Base-by-base conservation (phyloP, 2,797 vertebrate genomes). In the Diceros bicornis region DNA sequence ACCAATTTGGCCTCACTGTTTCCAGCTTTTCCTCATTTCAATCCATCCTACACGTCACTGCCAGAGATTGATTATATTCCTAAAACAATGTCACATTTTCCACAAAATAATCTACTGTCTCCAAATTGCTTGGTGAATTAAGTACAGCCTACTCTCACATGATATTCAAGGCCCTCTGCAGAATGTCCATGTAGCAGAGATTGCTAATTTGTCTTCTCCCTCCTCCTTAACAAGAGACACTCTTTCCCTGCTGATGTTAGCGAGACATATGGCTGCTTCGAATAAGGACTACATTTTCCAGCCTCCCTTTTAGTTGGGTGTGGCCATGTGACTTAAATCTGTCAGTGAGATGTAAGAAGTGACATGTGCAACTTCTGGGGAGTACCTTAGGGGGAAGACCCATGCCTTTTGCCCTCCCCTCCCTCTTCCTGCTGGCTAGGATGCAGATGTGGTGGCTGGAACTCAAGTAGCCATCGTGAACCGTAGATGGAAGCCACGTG, bases 41-140 rank as follows among this genome's bases (percentile, higher is more conserved):
- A 37, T 37, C 47, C 64, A 89, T 91, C 41, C 25, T 87, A 71
- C 47, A 57, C 74, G 50, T 81, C 68, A 59, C 37, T 64, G 37
- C 29, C 61, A 66, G 50, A 92, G 79, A 92, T 29, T 41, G 27
- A 57, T 89, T 61, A 44, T 57, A 50, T n/a, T 62, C 52, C 37
- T 79, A 88, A 82, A 94, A 81, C 57, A 89, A 74, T 66, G n/a
- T 59, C 59, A 77, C 23, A 20, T 64, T 92, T 94, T 81, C 61
- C 37, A 82, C 88, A 55, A 89, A 89, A 82, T 85, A 86, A 72
- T 77, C 52, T 71, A 29, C 12, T 64, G 14, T 89, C 61, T 89
- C 72, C 37, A 86, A 57, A 32, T 81, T 85, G 32, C 83, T 75
- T 64, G 12, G n/a, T 71, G 37, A 81, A 81, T 93, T 94, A 91